These are phyloP conservation scores for Hydroisotoma schaefferi DNA, from an alignment of 2,888 invertebrate genomes.

Conservation along the genomic window DNA sequence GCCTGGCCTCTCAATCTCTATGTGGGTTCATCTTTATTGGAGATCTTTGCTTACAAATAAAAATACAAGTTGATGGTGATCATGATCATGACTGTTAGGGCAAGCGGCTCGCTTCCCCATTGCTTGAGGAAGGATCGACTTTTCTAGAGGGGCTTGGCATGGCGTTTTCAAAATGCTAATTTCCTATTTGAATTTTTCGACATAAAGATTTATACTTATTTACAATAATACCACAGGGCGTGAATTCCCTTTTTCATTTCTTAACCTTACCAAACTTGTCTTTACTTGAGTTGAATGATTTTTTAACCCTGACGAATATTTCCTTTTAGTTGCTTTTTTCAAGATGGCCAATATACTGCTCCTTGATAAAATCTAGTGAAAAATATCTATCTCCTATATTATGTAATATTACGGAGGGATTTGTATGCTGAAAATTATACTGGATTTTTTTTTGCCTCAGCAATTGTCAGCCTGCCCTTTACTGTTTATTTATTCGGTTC, in stretches of 20 bases:
- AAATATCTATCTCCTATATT: too few relatives aligned
- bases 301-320: not conserved
- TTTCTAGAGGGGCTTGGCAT: constrained; percentile 1
- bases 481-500: not conserved
- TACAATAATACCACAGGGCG: constrained; percentile 9
- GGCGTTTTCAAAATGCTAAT: constrained; percentile 13
- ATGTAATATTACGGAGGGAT: too few relatives aligned
- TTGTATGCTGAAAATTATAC: not conserved
- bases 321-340: too few relatives aligned
- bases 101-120: too few relatives aligned
- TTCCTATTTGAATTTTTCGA: constrained; percentile 11
- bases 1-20: too few relatives aligned
- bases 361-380: too few relatives aligned
- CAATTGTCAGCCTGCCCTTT: not conserved
- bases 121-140: not conserved
- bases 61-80: too few relatives aligned
- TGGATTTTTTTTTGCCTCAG: not conserved
- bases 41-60: constrained; percentile 1
- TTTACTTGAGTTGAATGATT: constrained; percentile 9
- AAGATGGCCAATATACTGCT: too few relatives aligned
- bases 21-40: constrained; percentile 4
- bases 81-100: too few relatives aligned
- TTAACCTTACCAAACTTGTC: constrained; percentile 18
- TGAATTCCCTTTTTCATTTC: constrained; percentile 12
- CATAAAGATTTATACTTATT: constrained; percentile 12